Percentiles rank a stretch among this genome's conserved stretches.
Conservation (phyloP, 2,113 vertebrate species). For the Pseudorhombus dupliciocellatus region DNA sequence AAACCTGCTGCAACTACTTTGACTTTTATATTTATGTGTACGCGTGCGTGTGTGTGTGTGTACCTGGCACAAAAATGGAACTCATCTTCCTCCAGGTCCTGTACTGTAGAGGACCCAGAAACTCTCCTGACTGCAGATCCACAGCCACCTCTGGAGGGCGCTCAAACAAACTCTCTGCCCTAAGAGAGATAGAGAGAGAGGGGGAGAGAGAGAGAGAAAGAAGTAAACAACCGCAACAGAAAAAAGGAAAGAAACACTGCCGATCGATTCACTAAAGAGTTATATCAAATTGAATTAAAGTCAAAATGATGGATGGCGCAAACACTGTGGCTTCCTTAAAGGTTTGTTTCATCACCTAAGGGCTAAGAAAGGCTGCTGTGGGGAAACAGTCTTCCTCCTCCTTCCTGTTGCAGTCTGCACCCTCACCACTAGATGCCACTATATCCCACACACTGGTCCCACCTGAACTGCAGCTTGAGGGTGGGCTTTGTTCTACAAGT, state of each 20-base stretch:
- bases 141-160: conserved; percentile 56
- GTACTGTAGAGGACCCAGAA: conserved; percentile 79
- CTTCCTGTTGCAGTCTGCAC: neutral
- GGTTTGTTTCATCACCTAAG: too few relatives aligned
- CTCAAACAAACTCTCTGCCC: conserved; percentile 71
- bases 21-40: neutral
- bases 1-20: neutral
- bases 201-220: neutral
- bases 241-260: neutral
- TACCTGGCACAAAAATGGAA: conserved; percentile 74
- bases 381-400: too few relatives aligned
- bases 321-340: too few relatives aligned
- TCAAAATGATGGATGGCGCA: too few relatives aligned
- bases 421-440: neutral
- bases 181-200: conserved; percentile 12
- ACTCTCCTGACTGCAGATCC: conserved; percentile 69
- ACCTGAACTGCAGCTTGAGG: neutral
- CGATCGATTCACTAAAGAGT: too few relatives aligned
- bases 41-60: neutral
- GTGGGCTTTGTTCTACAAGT: neutral
- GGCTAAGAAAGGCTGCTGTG: too few relatives aligned
- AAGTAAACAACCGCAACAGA: neutral
- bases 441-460: neutral
- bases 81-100: conserved; percentile 77
- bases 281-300: too few relatives aligned